Conservation (phyloP, 2,113 vertebrate genomes). For the Lophius piscatorius region DNA sequence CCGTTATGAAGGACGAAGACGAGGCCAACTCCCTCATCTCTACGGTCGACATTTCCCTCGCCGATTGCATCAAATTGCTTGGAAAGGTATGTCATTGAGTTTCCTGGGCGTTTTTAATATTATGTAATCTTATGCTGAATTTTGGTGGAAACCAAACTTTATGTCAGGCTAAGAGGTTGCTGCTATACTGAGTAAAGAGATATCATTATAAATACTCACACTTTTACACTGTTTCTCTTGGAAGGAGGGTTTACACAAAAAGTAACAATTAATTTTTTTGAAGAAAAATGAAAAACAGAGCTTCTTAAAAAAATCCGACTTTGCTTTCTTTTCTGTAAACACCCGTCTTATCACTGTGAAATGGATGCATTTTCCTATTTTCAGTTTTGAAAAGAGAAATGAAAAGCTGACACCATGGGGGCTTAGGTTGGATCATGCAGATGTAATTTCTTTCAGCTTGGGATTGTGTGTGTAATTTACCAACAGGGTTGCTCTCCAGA, state of each 20-base stretch:
- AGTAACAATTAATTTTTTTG: too few relatives aligned
- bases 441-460: background rate
- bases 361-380: background rate
- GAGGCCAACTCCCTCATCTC: conserved; percentile 71
- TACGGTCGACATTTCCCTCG: conserved; percentile 79
- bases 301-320: background rate
- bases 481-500: conserved; percentile 78
- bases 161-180: too few relatives aligned
- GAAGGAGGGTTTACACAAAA: too few relatives aligned
- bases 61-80: conserved; percentile 83
- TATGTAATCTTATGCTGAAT: too few relatives aligned
- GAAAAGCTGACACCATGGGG: background rate
- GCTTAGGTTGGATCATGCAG: background rate
- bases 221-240: too few relatives aligned
- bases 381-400: background rate
- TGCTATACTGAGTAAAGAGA: too few relatives aligned
- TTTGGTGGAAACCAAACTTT: too few relatives aligned
- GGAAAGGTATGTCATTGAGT: conserved; percentile 75
- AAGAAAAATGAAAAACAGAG: background rate
- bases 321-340: too few relatives aligned
- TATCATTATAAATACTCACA: too few relatives aligned
- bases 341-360: background rate
- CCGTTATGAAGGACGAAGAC: conserved; percentile 77
- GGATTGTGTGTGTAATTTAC: background rate
- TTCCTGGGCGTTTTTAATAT: too few relatives aligned